Evolutionary conservation across 2,797 vertebrate species (phyloP).

Genomic region (Manis pentadactyla): DNA sequence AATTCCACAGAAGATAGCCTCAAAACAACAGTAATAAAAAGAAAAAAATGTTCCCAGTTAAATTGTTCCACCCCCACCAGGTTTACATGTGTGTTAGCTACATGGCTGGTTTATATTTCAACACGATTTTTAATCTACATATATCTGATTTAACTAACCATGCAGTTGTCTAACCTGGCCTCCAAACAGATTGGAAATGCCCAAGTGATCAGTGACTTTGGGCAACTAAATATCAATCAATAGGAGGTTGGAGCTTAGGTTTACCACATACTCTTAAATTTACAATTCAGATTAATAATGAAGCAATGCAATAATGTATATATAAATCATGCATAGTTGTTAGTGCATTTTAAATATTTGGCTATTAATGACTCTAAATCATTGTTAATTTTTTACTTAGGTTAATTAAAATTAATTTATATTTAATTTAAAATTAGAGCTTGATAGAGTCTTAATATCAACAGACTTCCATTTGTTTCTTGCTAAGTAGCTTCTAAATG

Average conservation of each 20-base stretch:
- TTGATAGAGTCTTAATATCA: not conserved
- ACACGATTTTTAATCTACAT: not conserved
- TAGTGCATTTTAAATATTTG: not conserved
- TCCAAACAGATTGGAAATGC: not conserved
- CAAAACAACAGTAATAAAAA: not conserved
- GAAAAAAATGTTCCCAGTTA: not conserved
- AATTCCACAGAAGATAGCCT: not conserved
- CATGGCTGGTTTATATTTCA: not conserved
- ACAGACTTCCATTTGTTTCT: not conserved
- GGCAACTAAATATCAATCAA: not conserved
- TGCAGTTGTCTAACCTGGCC: not conserved
- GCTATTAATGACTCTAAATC: not conserved
- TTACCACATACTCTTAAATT: not conserved
- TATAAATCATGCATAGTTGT: not conserved
- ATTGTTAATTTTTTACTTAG: not conserved
- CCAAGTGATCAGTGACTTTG: not conserved
- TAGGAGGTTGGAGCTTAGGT: not conserved
- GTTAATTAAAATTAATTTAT: not conserved
- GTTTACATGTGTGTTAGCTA: not conserved
- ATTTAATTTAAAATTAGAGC: not conserved
- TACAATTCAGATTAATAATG: not conserved
- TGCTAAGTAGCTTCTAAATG: slow-evolving; percentile 69
- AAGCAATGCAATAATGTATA: not conserved
- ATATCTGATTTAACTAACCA: not conserved
- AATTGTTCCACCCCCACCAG: not conserved